A percentile compares a stretch with the other conserved stretches of the same genome.
These are phyloP conservation scores for Uria aalge DNA, from an alignment of 2,113 vertebrate species.

Conservation along the genomic window DNA sequence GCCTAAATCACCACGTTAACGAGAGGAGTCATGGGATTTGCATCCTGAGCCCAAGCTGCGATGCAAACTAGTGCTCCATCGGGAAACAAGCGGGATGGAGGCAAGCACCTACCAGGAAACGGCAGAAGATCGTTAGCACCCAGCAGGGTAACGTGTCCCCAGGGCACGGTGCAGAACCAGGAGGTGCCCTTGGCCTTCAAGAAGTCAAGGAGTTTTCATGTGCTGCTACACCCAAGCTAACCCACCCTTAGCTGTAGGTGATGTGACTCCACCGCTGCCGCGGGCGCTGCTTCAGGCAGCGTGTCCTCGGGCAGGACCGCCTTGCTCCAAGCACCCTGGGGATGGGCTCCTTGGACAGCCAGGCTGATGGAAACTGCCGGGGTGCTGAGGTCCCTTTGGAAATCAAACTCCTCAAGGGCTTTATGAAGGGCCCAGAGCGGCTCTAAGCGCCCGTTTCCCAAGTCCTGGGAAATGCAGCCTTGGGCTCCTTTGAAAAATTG, in stretches of 20 bases:
- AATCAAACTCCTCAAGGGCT: neutral
- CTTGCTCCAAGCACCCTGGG: neutral
- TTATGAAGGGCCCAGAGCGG: neutral
- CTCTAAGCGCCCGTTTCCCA: neutral
- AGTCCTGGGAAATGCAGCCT: neutral
- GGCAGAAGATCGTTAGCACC: neutral
- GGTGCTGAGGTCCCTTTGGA: neutral
- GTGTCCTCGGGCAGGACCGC: fast-evolving
- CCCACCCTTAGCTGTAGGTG: neutral
- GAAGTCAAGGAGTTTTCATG: neutral
- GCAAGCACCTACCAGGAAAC: fast-evolving
- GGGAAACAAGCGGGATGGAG: neutral
- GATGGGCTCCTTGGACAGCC: neutral
- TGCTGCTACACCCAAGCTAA: neutral
- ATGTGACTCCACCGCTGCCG: fast-evolving
- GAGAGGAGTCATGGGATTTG: fast-evolving
- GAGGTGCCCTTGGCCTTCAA: neutral
- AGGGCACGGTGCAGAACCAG: neutral
- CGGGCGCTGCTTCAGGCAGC: neutral
- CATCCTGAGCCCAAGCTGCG: neutral
- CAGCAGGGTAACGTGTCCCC: fast-evolving
- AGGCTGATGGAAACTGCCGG: neutral
- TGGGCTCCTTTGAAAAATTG: neutral
- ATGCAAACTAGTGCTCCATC: fast-evolving
- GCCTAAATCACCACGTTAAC: fast-evolving